phyloP scores from a whole-genome alignment of 2,888 invertebrate species.

The Heterodera filipjevi region DNA sequence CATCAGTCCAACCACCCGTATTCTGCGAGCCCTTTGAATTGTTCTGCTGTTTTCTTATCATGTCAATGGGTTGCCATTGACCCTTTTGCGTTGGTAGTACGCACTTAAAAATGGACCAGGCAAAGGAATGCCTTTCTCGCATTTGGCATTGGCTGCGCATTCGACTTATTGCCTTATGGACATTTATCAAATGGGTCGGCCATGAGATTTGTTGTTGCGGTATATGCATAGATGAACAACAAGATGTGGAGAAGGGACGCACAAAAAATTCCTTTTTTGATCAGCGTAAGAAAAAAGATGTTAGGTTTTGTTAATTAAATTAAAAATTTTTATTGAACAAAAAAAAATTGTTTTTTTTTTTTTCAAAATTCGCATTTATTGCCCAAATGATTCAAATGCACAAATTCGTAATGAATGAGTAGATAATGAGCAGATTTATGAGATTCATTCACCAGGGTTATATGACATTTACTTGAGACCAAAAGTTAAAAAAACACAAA shows the following conservation, averaged over 20 bases:
- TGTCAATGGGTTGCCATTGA: background rate
- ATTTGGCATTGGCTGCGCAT: constrained; percentile 43
- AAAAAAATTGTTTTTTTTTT: no score
- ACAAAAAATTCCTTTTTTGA: constrained; percentile 23
- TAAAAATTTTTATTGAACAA: no score
- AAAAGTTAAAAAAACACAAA: no score
- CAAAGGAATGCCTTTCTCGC: constrained; percentile 16
- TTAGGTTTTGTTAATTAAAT: background rate
- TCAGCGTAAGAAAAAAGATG: constrained; percentile 9
- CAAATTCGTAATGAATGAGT: no score
- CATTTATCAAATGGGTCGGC: constrained; percentile 43
- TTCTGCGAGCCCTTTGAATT: background rate
- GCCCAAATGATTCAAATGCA: no score
- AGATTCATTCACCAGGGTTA: no score
- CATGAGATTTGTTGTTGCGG: constrained; percentile 49
- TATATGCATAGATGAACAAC: constrained; percentile 37
- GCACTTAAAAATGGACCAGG: constrained; percentile 17
- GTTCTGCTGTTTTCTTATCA: background rate
- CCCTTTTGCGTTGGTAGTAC: background rate
- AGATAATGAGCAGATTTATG: no score
- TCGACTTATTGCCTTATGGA: constrained; percentile 46
- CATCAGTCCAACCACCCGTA: background rate
- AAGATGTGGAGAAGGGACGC: constrained; percentile 44
- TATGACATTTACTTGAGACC: no score
- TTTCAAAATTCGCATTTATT: no score